phyloP scores from a whole-genome alignment of 2,113 vertebrate genomes.

The Pavo muticus region DNA sequence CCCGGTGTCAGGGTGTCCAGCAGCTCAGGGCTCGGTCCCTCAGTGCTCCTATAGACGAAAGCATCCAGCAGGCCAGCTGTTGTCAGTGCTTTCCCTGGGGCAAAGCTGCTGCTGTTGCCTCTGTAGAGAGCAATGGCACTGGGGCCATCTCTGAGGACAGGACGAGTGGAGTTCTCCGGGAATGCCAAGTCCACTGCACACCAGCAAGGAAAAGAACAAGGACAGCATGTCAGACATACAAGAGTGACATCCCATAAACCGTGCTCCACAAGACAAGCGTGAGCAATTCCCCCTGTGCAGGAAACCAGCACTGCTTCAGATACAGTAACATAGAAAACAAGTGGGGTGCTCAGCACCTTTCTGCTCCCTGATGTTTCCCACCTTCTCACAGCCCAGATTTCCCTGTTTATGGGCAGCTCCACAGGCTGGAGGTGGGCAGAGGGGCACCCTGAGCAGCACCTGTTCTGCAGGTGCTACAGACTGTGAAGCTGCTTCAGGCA shows the following conservation, averaged over 20 bases:
- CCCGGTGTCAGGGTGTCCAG: slow-evolving; percentile 79
- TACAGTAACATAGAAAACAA: background rate
- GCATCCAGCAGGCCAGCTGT: slow-evolving; percentile 77
- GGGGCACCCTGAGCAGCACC: background rate
- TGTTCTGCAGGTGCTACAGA: background rate
- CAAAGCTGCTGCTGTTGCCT: slow-evolving; percentile 20
- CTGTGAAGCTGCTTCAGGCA: background rate
- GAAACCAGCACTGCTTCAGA: background rate
- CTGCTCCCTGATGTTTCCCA: background rate
- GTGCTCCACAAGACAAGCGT: background rate
- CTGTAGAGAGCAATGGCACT: slow-evolving; percentile 32
- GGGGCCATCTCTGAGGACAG: background rate
- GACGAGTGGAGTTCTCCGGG: background rate
- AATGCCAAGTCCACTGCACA: background rate
- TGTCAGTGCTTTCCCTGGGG: background rate
- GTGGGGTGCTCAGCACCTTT: background rate
- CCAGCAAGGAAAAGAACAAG: background rate
- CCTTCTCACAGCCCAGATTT: background rate
- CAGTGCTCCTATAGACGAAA: slow-evolving; percentile 76
- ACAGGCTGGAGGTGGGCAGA: background rate
- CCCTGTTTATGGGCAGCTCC: background rate
- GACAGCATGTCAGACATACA: fast-evolving
- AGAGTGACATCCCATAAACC: background rate
- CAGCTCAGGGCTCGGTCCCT: slow-evolving; percentile 51
- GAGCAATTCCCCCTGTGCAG: background rate